Percentiles rank a stretch among this genome's conserved stretches.
Conservation (phyloP, 2,797 vertebrate species). For the Cyclura pinguis region DNA sequence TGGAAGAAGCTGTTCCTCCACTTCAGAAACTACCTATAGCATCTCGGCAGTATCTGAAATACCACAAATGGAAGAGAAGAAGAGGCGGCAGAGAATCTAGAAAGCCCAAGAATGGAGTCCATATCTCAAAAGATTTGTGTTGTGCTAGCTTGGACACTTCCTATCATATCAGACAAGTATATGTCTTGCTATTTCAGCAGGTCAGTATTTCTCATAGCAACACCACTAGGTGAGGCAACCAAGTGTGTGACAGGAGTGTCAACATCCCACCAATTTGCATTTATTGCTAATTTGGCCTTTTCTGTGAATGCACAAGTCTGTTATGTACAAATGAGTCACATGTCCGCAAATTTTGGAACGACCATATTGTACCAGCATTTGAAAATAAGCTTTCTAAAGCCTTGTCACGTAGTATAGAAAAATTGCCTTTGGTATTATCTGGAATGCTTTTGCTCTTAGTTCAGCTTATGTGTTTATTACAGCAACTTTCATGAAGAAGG, state of each 20-base stretch:
- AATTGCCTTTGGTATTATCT: constrained; percentile 14
- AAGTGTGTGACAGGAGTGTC: neutral
- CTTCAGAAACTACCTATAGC: neutral
- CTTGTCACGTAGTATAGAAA: constrained; percentile 6
- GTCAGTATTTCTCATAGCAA: neutral
- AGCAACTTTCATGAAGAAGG: neutral
- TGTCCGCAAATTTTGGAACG: accelerated
- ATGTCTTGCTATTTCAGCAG: neutral
- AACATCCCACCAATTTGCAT: neutral
- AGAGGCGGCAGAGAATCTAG: neutral
- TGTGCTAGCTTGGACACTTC: neutral
- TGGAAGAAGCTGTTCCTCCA: neutral
- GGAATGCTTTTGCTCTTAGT: neutral
- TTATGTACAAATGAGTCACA: neutral
- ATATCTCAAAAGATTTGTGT: neutral
- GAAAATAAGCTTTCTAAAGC: neutral
- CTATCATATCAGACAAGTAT: neutral
- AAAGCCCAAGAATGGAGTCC: neutral
- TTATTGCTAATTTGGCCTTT: neutral
- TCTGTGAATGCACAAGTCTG: neutral
- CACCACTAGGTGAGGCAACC: neutral
- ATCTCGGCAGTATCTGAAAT: neutral
- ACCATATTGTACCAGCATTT: neutral
- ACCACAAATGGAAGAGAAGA: neutral
- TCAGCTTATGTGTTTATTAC: neutral